Conservation (phyloP, 2,797 vertebrate species). For the Crenuchus spilurus region DNA sequence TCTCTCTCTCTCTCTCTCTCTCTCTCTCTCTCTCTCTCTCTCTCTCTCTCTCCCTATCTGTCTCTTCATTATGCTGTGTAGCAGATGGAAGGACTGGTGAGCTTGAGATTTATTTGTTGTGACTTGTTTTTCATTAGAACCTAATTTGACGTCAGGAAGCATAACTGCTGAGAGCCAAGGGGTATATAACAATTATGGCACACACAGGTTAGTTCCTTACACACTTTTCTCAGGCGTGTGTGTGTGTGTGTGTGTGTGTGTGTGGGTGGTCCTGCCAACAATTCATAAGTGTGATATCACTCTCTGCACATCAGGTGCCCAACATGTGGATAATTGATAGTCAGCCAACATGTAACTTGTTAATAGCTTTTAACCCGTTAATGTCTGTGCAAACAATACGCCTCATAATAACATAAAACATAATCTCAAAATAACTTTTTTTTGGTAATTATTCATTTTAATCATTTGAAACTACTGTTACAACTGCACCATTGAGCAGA, state of each 20-base stretch:
- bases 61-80: slow-evolving; percentile 71
- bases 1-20: background rate
- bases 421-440: too few relatives aligned
- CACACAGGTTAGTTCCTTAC: slow-evolving; percentile 37
- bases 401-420: too few relatives aligned
- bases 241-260: slow-evolving; percentile 51
- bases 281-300: background rate
- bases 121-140: slow-evolving; percentile 95
- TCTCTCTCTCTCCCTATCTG: background rate
- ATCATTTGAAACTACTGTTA: too few relatives aligned
- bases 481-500: too few relatives aligned
- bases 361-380: too few relatives aligned
- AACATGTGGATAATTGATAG: slow-evolving; percentile 18
- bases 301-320: background rate
- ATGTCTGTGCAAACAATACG: too few relatives aligned
- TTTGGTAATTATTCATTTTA: too few relatives aligned
- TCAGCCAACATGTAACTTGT: too few relatives aligned
- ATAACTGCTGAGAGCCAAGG: slow-evolving; percentile 71
- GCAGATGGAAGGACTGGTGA: slow-evolving; percentile 77
- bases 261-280: background rate
- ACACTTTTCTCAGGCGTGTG: slow-evolving; percentile 59
- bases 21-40: background rate
- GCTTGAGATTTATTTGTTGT: slow-evolving; percentile 93
- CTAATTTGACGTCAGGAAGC: slow-evolving; percentile 91
- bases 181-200: slow-evolving; percentile 66